These are phyloP conservation scores for Melanocharis versteri DNA, from an alignment of 2,113 vertebrate genomes.

Conservation along the genomic window DNA sequence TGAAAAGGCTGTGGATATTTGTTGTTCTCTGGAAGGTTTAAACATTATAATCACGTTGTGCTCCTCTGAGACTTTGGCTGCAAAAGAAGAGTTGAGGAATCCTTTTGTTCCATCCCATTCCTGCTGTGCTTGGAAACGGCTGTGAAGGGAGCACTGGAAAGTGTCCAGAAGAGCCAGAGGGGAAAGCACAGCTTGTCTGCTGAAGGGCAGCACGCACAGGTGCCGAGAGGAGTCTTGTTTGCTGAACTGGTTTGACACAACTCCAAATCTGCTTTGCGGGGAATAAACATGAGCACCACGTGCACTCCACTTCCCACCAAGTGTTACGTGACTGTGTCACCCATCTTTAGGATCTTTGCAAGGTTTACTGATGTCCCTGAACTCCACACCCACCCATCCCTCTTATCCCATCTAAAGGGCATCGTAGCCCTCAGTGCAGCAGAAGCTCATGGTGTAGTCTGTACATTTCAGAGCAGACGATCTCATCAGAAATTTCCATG, in stretches of 20 bases:
- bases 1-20: neutral
- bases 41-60: neutral
- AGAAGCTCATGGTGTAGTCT: neutral
- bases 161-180: neutral
- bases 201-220: neutral
- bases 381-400: neutral
- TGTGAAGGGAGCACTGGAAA: neutral
- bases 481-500: neutral
- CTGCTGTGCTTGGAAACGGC: neutral
- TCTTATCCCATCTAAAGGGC: neutral
- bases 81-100: neutral
- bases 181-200: neutral
- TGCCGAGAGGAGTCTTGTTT: neutral
- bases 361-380: neutral
- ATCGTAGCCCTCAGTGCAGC: rapidly evolving
- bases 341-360: neutral
- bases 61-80: neutral
- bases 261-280: neutral
- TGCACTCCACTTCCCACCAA: neutral
- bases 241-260: neutral
- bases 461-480: neutral
- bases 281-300: neutral
- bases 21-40: neutral
- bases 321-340: neutral
- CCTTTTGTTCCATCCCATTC: neutral